phyloP scores from a whole-genome alignment of 2,113 vertebrate species.

The Jacana jacana region DNA sequence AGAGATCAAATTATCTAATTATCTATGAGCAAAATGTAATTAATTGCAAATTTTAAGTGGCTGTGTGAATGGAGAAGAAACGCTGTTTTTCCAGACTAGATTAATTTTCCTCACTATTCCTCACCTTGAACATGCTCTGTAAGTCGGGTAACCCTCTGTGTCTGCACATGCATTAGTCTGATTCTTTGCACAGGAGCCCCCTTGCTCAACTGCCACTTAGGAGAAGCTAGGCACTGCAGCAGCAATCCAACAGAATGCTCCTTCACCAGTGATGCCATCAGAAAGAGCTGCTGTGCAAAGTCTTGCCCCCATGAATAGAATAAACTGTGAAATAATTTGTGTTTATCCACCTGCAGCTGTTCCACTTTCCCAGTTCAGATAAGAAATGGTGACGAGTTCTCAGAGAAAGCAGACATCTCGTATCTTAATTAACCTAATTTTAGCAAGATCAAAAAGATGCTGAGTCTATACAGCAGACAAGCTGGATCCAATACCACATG shows the following conservation, averaged over 20 bases:
- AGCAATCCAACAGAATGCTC: neutral
- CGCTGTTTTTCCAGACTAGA: neutral
- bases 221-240: neutral
- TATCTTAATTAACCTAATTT: neutral
- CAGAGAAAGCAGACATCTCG: neutral
- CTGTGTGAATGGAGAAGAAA: neutral
- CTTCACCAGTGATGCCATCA: neutral
- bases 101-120: neutral
- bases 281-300: neutral
- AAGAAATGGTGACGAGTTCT: neutral
- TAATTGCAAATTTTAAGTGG: neutral
- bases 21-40: neutral
- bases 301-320: neutral
- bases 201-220: neutral
- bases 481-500: neutral
- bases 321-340: neutral
- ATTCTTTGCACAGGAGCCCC: neutral
- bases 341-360: neutral
- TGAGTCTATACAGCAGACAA: neutral
- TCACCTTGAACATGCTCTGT: neutral
- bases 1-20: neutral
- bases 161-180: fast-evolving
- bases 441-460: neutral
- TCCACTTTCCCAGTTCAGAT: neutral
- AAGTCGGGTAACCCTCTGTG: neutral